Base-by-base conservation (phyloP, 2,113 vertebrate species). In the Chelonoidis abingdonii region DNA sequence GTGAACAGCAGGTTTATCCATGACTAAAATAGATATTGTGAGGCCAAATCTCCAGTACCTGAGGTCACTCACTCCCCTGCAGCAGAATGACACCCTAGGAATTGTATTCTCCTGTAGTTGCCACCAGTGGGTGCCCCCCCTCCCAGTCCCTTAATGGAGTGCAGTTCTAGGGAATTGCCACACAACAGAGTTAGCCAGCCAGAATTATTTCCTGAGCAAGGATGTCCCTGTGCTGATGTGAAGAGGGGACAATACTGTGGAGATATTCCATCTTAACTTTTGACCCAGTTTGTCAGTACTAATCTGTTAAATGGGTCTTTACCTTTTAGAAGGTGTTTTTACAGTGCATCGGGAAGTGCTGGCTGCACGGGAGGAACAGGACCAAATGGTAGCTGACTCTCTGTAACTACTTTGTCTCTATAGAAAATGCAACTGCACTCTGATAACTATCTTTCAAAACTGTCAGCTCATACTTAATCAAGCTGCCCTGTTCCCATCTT, bases 21-120 rank as follows among this genome's bases (percentile, higher is more conserved):
- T 5, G 10, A 8, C 1, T 0, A 3, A 2, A 4, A 4, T 0
- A 1, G 11, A 38, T 16, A 2, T 72, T 3, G 10, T 1, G 10
- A 41, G 78, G 72, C 41, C 5, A 44, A 5, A 5, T 47, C 41
- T 44, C 12, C 19, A 84, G 25, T 12, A 35, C 10, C 79, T 27
- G 10, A n/a, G 53, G 44, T 5, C 4, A 1, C 87, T 93, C 90
- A 27, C 9, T 92, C 14, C 25, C 38, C 35, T 65, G 0, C 22
- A 41, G 69, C 21, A 41, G n/a, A 38, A 7, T 57, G 13, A 5
- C 6, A 38, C 17, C 78, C 5, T 11, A 69, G 35, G 5, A 88
- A 14, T 9, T 9, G 24, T 3, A 3, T 75, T 83, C 88, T 88
- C 84, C 90, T 65, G 31, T 14, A 24, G 29, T 19, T 86, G 8